Base-by-base conservation (phyloP, 2,888 invertebrate species). In the Drosophila rubida region DNA sequence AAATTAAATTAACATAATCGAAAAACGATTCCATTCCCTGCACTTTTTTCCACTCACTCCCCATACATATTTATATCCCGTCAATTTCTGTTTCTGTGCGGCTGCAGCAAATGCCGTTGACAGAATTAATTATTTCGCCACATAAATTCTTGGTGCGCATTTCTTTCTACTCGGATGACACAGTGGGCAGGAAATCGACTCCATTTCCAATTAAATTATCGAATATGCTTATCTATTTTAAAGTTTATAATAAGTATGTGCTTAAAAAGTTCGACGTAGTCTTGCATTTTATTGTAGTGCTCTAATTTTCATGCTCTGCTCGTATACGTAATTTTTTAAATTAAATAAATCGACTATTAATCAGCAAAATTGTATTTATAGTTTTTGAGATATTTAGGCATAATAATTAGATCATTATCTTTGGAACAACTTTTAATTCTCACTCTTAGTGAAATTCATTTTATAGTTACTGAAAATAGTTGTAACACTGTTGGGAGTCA, bases 71-170 rank as follows among this genome's bases (percentile, higher is more conserved):
- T 81, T 65, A 73, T 63, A 46, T 46, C 65, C 68, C 66, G 69
- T 79, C 86, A 82, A 85, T 82, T 85, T 72, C 68, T 74, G 71
- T 85, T 72, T 72, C 68, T 74, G 71, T 85, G 69, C 68, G 70
- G 71, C 54, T 74, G 68, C 75, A 58, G 59, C 63, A 30, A 62
- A 66, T 78, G 88, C 54, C 71, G 78, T 63, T 87, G 83, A 82
- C 84, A 80, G 82, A 88, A 83, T 83, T 83, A 80, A 89, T 88
- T 89, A 88, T 89, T 89, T 86, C 88, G 77, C 87, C 76, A 89
- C 88, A 87, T 87, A 87, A 87, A 87, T 86, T 83, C 72, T 32
- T 61, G 51, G 23, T 41, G 54, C 53, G 45, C 22, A 42, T 25
- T 55, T 53, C 32, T 45, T 41, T 44, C 13, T 49, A 42, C 22